Evolutionary conservation across 2,888 invertebrate species (phyloP).

Genomic region (Euspilapteryx auroguttella): DNA sequence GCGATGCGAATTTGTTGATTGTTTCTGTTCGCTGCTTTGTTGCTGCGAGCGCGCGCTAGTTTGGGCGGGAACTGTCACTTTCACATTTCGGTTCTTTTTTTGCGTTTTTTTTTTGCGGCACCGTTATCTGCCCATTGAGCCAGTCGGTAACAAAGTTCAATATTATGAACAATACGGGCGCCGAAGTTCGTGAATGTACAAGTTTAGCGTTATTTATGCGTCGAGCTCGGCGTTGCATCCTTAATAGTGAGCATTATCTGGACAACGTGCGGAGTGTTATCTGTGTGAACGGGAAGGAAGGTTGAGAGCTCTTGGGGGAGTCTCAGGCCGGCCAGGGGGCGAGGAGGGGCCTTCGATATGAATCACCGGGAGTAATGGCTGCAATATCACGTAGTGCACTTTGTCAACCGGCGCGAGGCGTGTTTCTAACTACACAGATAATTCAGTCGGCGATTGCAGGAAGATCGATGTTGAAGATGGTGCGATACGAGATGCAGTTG

Average conservation of each 20-base stretch:
- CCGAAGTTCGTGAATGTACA: slow-evolving; percentile 15
- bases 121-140: slow-evolving; percentile 12
- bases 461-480: slow-evolving; percentile 3
- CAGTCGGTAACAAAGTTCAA: slow-evolving; percentile 5
- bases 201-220: slow-evolving; percentile 22
- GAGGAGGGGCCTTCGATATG: slow-evolving; percentile 33
- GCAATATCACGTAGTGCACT: slow-evolving; percentile 61
- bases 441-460: slow-evolving; percentile 5
- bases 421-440: slow-evolving; percentile 5
- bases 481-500: too few species aligned
- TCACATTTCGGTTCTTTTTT: slow-evolving; percentile 14
- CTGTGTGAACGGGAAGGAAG: slow-evolving; percentile 19
- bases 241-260: slow-evolving; percentile 31
- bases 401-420: slow-evolving; percentile 56
- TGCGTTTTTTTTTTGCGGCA: slow-evolving; percentile 16
- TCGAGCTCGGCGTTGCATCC: slow-evolving; percentile 25
- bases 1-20: slow-evolving; percentile 48
- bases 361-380: slow-evolving; percentile 58
- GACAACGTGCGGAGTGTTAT: slow-evolving; percentile 34
- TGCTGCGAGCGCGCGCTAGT: slow-evolving; percentile 21
- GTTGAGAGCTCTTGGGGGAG: slow-evolving; percentile 9
- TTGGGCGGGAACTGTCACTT: slow-evolving; percentile 38
- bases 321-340: slow-evolving; percentile 19
- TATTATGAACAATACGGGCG: slow-evolving; percentile 8
- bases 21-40: slow-evolving; percentile 39